Conservation (phyloP, 2,888 invertebrate genomes). For the Heliconius erato region DNA sequence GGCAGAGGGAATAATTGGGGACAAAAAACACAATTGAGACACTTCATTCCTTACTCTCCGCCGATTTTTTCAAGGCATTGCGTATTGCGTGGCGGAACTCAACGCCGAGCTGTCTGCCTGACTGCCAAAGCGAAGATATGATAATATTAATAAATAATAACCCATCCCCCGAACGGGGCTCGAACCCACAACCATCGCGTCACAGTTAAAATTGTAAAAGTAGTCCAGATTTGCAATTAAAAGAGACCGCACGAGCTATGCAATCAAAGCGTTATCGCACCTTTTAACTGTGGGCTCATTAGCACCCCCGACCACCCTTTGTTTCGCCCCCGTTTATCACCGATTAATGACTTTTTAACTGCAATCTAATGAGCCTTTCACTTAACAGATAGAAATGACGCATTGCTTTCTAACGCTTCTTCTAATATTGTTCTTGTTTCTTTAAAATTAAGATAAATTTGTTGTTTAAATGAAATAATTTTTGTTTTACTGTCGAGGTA, state of each 20-base stretch:
- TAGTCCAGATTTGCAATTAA: constrained; percentile 14
- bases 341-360: constrained; percentile 56
- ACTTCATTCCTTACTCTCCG: too few species aligned
- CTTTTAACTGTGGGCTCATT: constrained; percentile 46
- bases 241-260: constrained; percentile 22
- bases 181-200: too few species aligned
- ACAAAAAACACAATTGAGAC: too few species aligned
- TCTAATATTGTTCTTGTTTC: not conserved
- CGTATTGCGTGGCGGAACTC: too few species aligned
- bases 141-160: too few species aligned
- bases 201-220: not conserved
- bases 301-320: constrained; percentile 46
- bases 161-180: too few species aligned
- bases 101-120: too few species aligned
- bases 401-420: constrained; percentile 12
- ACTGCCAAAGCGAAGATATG: too few species aligned
- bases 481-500: too few species aligned
- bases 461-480: not conserved
- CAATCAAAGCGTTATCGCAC: constrained; percentile 33
- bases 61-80: too few species aligned
- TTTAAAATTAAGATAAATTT: constrained; percentile 7
- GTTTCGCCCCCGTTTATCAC: constrained; percentile 53
- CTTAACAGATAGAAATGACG: constrained; percentile 43
- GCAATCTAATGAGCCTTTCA: constrained; percentile 52
- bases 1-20: too few species aligned